A percentile compares a stretch with the other conserved stretches of the same genome.
Conservation (phyloP, 2,888 invertebrate species). For the Dermolepida albohirtum region DNA sequence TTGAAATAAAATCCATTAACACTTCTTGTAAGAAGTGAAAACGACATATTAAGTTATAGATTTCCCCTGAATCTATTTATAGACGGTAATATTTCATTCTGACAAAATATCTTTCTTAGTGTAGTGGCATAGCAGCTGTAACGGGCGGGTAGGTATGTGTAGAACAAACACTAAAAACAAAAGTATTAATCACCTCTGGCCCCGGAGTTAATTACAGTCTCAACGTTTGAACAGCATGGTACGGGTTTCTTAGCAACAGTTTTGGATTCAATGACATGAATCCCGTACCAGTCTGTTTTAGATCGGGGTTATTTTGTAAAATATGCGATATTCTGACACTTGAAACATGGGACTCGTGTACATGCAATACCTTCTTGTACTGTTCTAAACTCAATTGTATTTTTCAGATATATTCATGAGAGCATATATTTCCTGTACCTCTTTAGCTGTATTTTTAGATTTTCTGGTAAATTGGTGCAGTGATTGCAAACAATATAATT, state of each 20-base stretch:
- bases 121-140: not conserved
- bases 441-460: constrained; percentile 11
- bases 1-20: constrained; percentile 18
- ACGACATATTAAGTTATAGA: constrained; percentile 10
- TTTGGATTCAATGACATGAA: constrained; percentile 55
- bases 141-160: constrained; percentile 10
- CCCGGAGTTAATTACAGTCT: constrained; percentile 54
- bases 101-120: not conserved
- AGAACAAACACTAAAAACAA: constrained; percentile 47
- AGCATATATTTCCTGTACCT: not conserved
- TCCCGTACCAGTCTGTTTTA: constrained; percentile 37
- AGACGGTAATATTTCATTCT: not conserved
- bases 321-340: constrained; percentile 59
- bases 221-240: constrained; percentile 58
- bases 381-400: constrained; percentile 7
- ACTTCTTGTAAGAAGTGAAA: not conserved
- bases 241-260: constrained; percentile 57
- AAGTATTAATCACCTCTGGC: constrained; percentile 55
- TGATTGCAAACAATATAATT: constrained; percentile 9
- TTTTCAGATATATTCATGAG: constrained; percentile 7
- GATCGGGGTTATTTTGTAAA: constrained; percentile 55
- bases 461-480: constrained; percentile 23
- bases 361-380: constrained; percentile 53
- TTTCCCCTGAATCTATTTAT: constrained; percentile 22
- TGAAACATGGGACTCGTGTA: constrained; percentile 54